Base-by-base conservation (phyloP, 2,888 invertebrate species). In the Hemithea aestivaria region DNA sequence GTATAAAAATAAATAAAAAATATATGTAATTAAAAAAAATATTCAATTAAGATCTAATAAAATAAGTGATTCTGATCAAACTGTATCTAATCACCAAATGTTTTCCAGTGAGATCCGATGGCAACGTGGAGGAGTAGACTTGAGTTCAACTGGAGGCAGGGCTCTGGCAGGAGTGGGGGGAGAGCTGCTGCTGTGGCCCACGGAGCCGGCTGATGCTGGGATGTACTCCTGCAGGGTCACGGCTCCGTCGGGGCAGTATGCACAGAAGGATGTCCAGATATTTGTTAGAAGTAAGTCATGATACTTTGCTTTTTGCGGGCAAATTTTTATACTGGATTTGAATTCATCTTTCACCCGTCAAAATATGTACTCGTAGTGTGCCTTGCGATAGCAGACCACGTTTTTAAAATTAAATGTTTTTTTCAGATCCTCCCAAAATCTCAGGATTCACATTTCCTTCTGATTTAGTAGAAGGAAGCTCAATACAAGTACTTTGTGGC, bases 361-460 rank as follows among this genome's bases (percentile, higher is more conserved):
- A n/a, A n/a, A n/a, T n/a, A n/a, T n/a, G n/a, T n/a, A n/a, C n/a
- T n/a, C n/a, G n/a, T n/a, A n/a, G n/a, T n/a, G n/a, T n/a, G n/a
- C n/a, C n/a, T n/a, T n/a, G n/a, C n/a, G n/a, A n/a, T n/a, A n/a
- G n/a, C n/a, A n/a, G n/a, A n/a, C n/a, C n/a, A n/a, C n/a, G n/a
- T n/a, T n/a, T n/a, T n/a, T n/a, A n/a, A n/a, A n/a, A n/a, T n/a
- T n/a, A n/a, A n/a, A n/a, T 10, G 1, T 7, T 29, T 1, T 5
- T 39, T 48, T 64, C 77, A 91, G 91, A 91, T 87, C 95, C 95
- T 7, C 96, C 96, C 4, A 92, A 94, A 62, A 92, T 96, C 66
- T 94, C 95, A 53, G 93, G 95, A 2, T 96, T 97, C 72, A 89
- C 87, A 16, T 96, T 96, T 68, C 95, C 96, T 0, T 88, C 91